Percentiles rank a stretch among this genome's conserved stretches.
Evolutionary conservation across 2,797 vertebrate species (phyloP).

Genomic region (Capromys pilorides): DNA sequence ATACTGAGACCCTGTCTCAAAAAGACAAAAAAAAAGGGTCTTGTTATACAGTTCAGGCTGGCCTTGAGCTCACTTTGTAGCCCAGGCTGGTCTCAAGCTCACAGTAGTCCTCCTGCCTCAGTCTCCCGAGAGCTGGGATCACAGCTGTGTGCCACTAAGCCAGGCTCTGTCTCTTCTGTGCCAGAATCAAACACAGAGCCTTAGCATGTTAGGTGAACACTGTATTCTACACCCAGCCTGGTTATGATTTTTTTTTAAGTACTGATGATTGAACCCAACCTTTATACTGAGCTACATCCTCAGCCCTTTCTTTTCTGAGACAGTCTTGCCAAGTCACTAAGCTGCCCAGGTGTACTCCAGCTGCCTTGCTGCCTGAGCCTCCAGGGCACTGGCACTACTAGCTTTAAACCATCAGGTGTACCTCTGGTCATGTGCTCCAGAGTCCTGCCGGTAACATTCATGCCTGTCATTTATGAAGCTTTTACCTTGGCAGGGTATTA

Average conservation of each 20-base stretch:
- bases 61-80: too few relatives aligned
- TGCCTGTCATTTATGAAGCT: conserved; percentile 32
- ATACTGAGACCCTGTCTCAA: too few relatives aligned
- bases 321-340: not conserved
- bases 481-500: not conserved
- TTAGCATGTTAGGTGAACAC: not conserved
- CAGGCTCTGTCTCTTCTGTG: not conserved
- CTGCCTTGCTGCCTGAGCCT: not conserved
- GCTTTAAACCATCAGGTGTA: not conserved
- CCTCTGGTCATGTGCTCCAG: not conserved
- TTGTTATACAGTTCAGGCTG: too few relatives aligned
- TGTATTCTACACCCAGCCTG: not conserved
- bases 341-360: not conserved
- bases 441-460: not conserved
- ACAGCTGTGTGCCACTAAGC: too few relatives aligned
- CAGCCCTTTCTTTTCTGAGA: not conserved
- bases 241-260: not conserved
- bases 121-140: too few relatives aligned
- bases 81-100: too few relatives aligned
- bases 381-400: not conserved
- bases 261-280: not conserved
- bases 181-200: not conserved
- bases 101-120: too few relatives aligned
- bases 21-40: too few relatives aligned
- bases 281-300: not conserved